Base-by-base conservation (phyloP, 30 jellyfish, hydroid and myxozoan species). In the Morbakka virulenta region DNA sequence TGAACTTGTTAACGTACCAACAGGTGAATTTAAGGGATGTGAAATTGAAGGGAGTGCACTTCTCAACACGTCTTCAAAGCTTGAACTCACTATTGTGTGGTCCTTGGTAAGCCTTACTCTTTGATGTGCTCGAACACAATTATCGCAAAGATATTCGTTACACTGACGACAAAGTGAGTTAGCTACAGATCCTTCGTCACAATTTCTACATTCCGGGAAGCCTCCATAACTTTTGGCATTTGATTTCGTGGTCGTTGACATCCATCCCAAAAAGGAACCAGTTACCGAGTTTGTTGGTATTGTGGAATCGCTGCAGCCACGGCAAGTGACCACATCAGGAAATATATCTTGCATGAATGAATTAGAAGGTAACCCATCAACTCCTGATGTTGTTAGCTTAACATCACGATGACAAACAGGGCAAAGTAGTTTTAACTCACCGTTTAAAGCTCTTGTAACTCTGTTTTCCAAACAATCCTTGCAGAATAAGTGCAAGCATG, bases 401-500 rank as follows among this genome's bases (percentile, higher is more conserved):
- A 84, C 95, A 52, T 92, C 98, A 14, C 98, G 67, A 20, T 85
- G 83, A 70, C 98, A 92, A 34, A 96, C 49, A 20, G 98, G 98
- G 67, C 98, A 92, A 57, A 76, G 64, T 29, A 92, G 62, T 51
- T 74, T 76, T 17, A 85, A 76, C 34, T 92, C 98, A 41, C 96
- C 96, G 35, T 74, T 57, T 21, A 72, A 32, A 22, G 89, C 0
- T 33, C 95, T 87, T 31, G 95, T 30, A 17, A 81, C 94, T 50
- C 92, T 74, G 30, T 91, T 85, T 17, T 92, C 94, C 47, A 92
- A 79, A 30, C 98, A 92, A 71, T 62, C 65, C 71, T 64, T 36
- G 80, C 98, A 92, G 76, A 92, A 92, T 31, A 94, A 80, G 67
- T 92, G 98, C 29, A 92, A 72, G 51, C 98, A 92, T 1, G 98